Conservation (phyloP, 35 echinoderm and acorn worm genomes). For the Acanthaster planci region DNA sequence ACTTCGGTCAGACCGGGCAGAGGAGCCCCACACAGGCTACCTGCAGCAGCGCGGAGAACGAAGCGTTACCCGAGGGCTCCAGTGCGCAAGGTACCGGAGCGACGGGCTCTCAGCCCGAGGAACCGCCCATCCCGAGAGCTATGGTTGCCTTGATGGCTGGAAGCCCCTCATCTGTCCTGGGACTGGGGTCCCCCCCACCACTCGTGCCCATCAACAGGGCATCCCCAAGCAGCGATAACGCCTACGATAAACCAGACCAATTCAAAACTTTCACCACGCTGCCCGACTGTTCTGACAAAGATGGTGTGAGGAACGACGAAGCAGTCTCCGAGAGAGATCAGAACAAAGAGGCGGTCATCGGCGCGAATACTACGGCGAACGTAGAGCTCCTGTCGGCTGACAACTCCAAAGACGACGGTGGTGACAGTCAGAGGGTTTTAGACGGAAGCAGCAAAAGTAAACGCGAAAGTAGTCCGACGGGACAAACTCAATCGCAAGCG, state of each 20-base stretch:
- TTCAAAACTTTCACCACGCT: too few species aligned
- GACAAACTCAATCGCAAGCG: constrained; percentile 24
- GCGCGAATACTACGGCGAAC: background rate
- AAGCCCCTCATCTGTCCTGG: background rate
- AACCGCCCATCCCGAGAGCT: background rate
- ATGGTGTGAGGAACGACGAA: background rate
- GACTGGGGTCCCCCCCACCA: background rate
- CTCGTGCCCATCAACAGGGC: background rate
- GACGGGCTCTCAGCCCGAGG: too few species aligned
- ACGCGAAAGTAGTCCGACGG: background rate
- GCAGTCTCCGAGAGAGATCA: too few species aligned
- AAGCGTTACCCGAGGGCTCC: background rate
- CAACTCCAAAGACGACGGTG: too few species aligned
- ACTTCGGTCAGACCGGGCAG: constrained; percentile 47
- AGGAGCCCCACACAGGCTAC: background rate
- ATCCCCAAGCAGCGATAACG: constrained; percentile 1
- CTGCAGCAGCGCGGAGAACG: background rate
- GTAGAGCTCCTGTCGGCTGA: too few species aligned
- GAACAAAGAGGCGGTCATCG: background rate
- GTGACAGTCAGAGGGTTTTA: background rate
- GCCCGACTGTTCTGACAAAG: too few species aligned
- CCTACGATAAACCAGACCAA: background rate
- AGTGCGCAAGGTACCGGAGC: too few species aligned
- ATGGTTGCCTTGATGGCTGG: background rate
- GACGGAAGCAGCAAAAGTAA: background rate